Conservation (phyloP, 2,888 invertebrate genomes). For the Coenonympha arcania region DNA sequence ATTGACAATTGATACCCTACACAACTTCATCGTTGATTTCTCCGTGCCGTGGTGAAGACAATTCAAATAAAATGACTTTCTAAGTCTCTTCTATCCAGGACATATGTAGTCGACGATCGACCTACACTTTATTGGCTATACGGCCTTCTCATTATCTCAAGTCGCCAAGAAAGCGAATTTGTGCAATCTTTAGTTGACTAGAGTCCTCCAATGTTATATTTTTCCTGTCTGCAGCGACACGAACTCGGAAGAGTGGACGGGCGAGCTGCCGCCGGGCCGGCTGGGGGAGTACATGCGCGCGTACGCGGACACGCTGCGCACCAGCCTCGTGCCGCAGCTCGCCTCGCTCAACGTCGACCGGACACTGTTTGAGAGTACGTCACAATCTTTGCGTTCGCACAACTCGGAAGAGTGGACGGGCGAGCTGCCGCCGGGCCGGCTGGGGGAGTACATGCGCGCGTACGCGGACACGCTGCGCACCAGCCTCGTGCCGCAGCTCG, state of each 20-base stretch:
- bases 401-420: slow-evolving; percentile 93
- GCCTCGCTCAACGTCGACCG: slow-evolving; percentile 54
- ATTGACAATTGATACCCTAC: too few species aligned
- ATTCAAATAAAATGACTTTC: too few species aligned
- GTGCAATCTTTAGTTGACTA: too few species aligned
- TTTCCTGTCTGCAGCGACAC: slow-evolving; percentile 41
- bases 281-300: slow-evolving; percentile 87
- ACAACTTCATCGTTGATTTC: too few species aligned
- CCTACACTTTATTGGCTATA: too few species aligned
- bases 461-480: slow-evolving; percentile 78
- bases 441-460: slow-evolving; percentile 87
- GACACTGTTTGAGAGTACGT: slow-evolving; percentile 41
- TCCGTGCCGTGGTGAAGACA: too few species aligned
- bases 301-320: slow-evolving; percentile 78
- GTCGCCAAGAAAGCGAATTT: too few species aligned
- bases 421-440: slow-evolving; percentile 83
- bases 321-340: slow-evolving; percentile 53
- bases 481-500: slow-evolving; percentile 54
- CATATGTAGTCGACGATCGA: too few species aligned
- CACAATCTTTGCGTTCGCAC: too few species aligned
- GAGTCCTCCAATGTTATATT: too few species aligned
- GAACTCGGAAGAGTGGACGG: slow-evolving; percentile 92
- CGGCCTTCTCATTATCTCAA: too few species aligned
- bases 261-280: slow-evolving; percentile 84
- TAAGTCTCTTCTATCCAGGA: too few species aligned